Conservation (phyloP, 2,888 invertebrate genomes). For the Stenotaenia linearis region DNA sequence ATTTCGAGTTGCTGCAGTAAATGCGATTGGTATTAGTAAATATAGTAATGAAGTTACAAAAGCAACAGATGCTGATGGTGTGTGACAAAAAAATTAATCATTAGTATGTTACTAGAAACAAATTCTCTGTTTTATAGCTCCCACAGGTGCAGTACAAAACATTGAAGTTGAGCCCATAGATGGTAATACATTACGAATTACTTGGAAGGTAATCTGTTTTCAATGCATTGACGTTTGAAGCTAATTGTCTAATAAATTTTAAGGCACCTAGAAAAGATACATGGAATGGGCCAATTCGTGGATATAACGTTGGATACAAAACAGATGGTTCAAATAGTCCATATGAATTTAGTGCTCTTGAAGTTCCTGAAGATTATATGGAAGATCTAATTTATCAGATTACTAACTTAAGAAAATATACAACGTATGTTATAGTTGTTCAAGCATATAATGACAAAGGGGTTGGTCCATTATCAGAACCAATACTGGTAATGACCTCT, state of each 20-base stretch:
- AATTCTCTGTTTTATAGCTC: constrained; percentile 24
- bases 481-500: constrained; percentile 44
- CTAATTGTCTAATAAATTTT: constrained; percentile 32
- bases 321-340: constrained; percentile 38
- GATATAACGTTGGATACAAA: constrained; percentile 65
- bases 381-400: constrained; percentile 43
- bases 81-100: too few relatives aligned
- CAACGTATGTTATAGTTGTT: constrained; percentile 45
- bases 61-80: too few relatives aligned
- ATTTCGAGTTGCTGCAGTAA: too few relatives aligned
- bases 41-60: too few relatives aligned
- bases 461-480: constrained; percentile 44
- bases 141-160: constrained; percentile 41
- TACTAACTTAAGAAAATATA: constrained; percentile 48
- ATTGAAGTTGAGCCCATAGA: constrained; percentile 44
- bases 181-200: constrained; percentile 44
- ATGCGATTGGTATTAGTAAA: too few relatives aligned
- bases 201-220: constrained; percentile 43
- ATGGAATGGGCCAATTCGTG: constrained; percentile 67
- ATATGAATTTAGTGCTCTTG: constrained; percentile 28
- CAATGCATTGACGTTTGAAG: background rate
- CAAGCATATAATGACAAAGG: constrained; percentile 46
- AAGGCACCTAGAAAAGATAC: constrained; percentile 60
- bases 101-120: too few relatives aligned
- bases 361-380: constrained; percentile 37